Conservation (phyloP, 2,888 invertebrate species). For the Lithophane ornitopus region DNA sequence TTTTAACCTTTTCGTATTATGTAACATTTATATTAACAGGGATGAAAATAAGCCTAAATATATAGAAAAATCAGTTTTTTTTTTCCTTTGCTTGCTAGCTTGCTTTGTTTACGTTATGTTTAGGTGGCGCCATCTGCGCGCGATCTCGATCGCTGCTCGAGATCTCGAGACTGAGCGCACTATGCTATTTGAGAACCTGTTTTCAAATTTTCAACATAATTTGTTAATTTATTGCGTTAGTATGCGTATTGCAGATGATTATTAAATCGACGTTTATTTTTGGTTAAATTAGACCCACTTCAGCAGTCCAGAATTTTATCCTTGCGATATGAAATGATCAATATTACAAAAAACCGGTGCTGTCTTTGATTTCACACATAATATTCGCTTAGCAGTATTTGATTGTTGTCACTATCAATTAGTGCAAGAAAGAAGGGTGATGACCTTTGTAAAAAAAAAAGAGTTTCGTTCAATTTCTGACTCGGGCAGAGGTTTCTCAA, state of each 20-base stretch:
- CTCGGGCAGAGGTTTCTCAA: not conserved
- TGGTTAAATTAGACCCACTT: not conserved
- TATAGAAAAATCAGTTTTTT: too few species aligned
- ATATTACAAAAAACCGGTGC: not conserved
- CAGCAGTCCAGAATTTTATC: not conserved
- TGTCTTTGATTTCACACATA: not conserved
- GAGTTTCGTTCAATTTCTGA: not conserved
- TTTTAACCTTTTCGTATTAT: not conserved
- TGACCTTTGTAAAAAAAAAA: not conserved
- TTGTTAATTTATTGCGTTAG: not conserved
- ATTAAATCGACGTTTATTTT: not conserved
- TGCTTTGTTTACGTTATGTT: too few species aligned
- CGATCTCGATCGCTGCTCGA: not conserved
- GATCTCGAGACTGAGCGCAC: not conserved
- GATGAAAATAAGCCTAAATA: not conserved
- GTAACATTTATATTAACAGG: not conserved
- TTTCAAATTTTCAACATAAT: not conserved
- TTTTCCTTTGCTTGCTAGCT: too few species aligned
- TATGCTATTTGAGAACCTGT: not conserved
- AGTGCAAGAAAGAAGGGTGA: not conserved
- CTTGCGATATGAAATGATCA: not conserved
- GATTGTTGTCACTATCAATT: not conserved
- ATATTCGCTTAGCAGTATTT: not conserved
- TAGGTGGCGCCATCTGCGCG: too few species aligned
- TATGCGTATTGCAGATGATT: too few species aligned